Conservation (phyloP, 2,113 vertebrate species). For the Rhineura floridana region DNA sequence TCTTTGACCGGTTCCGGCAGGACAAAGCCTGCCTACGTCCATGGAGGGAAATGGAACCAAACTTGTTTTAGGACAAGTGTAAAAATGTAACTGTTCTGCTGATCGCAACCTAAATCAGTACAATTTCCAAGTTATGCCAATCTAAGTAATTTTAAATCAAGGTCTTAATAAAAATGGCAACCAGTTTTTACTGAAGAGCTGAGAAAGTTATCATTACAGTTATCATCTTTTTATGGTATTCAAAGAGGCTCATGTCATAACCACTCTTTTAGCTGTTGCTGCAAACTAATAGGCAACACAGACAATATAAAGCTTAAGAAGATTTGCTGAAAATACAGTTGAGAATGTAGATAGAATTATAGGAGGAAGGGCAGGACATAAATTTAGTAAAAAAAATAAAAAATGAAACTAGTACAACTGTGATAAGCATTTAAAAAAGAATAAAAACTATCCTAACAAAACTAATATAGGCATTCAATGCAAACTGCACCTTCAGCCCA, state of each 20-base stretch:
- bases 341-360: constrained; percentile 46
- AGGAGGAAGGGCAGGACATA: no score
- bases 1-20: no score
- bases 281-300: constrained; percentile 15
- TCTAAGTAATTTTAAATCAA: not conserved
- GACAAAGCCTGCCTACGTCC: not conserved
- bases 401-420: constrained; percentile 49
- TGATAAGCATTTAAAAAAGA: constrained; percentile 41
- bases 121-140: not conserved
- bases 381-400: no score
- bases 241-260: no score
- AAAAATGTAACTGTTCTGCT: not conserved
- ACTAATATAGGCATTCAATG: not conserved
- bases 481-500: constrained; percentile 67
- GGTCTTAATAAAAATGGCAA: constrained; percentile 4
- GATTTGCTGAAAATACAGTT: constrained; percentile 1
- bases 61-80: not conserved
- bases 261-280: not conserved
- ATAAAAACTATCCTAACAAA: constrained; percentile 16
- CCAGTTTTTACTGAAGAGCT: not conserved
- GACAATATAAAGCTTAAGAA: constrained; percentile 28
- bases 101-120: not conserved
- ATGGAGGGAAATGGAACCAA: not conserved
- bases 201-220: not conserved
- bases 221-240: not conserved